phyloP scores from a whole-genome alignment of 2,113 vertebrate genomes.

The Mobula hypostoma region DNA sequence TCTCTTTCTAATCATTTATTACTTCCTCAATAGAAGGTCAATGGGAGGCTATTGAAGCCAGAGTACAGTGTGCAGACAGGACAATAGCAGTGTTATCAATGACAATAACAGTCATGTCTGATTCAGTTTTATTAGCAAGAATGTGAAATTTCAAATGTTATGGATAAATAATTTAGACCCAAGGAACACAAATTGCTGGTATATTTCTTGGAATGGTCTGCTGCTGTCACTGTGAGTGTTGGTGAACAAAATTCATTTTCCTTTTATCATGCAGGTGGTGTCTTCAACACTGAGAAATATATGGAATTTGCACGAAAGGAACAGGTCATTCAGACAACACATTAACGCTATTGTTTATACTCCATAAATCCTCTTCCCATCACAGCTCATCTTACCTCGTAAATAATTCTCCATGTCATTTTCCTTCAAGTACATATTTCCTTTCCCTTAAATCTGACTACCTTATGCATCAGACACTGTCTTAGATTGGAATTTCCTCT shows the following conservation, averaged over 20 bases:
- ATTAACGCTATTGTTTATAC: background rate
- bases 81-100: too few relatives aligned
- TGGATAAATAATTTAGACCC: background rate
- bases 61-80: too few relatives aligned
- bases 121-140: background rate
- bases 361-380: background rate
- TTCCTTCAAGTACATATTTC: background rate
- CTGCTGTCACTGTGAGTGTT: background rate
- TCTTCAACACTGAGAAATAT: background rate
- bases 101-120: background rate
- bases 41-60: too few relatives aligned
- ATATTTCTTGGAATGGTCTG: background rate
- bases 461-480: background rate
- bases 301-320: background rate
- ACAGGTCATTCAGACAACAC: background rate
- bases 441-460: background rate
- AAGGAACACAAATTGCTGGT: background rate
- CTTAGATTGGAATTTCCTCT: background rate
- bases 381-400: background rate
- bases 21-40: too few relatives aligned
- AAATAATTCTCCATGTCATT: background rate
- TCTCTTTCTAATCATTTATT: too few relatives aligned
- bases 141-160: background rate
- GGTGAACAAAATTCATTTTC: background rate
- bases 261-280: background rate